Percentiles rank a stretch among this genome's conserved stretches.
phyloP scores from a whole-genome alignment of 2,113 vertebrate species.

The Phrynosoma blainvillii region DNA sequence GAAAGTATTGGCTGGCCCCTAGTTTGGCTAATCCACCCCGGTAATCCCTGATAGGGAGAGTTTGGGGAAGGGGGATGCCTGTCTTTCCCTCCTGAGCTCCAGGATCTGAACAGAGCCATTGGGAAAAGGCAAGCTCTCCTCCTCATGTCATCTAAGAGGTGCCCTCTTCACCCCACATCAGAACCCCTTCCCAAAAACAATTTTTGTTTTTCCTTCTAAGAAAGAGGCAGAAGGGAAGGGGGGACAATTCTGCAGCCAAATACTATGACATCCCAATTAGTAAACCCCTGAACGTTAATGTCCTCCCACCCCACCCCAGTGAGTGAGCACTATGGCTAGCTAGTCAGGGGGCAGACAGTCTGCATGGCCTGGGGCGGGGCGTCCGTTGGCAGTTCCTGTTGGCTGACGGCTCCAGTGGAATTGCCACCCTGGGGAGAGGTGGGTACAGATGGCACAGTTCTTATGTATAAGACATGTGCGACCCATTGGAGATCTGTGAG shows the following conservation, averaged over 20 bases:
- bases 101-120: background rate
- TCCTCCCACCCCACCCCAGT: no score
- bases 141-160: background rate
- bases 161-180: no score
- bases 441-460: constrained; percentile 35
- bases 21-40: background rate
- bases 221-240: constrained; percentile 58
- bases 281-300: constrained; percentile 74
- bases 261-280: constrained; percentile 84
- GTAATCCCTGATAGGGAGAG: background rate
- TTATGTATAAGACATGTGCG: constrained; percentile 99
- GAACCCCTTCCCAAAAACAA: constrained; percentile 46
- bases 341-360: no score
- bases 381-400: constrained; percentile 83
- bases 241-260: constrained; percentile 78
- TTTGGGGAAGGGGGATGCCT: background rate
- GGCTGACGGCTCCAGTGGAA: constrained; percentile 83
- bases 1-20: no score
- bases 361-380: no score
- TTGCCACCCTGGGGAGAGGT: constrained; percentile 75
- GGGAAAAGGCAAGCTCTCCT: background rate
- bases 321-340: no score
- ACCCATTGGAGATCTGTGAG: constrained; percentile 99
- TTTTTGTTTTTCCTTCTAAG: background rate
- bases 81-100: background rate